phyloP scores from a whole-genome alignment of 2,797 vertebrate genomes.

The Peromyscus aztecus region DNA sequence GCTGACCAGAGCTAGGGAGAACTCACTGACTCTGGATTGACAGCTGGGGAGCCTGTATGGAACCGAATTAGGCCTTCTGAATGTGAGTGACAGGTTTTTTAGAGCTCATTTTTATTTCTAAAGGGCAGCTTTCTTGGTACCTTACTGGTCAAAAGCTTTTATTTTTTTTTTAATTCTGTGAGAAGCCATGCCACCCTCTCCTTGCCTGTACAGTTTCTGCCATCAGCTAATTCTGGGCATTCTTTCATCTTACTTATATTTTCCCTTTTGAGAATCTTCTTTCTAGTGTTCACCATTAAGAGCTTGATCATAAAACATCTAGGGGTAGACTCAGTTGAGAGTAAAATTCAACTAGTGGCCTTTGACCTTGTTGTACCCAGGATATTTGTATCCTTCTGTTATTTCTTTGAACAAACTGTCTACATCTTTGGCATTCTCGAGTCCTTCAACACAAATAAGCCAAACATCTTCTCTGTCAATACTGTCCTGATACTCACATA shows the following conservation, averaged over 20 bases:
- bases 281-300: background rate
- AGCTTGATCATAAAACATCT: background rate
- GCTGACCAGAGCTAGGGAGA: too few species aligned
- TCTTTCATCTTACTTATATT: background rate
- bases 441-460: background rate
- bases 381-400: background rate
- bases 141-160: background rate
- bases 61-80: too few species aligned
- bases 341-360: background rate
- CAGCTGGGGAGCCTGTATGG: too few species aligned
- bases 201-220: background rate
- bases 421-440: background rate
- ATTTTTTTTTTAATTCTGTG: background rate
- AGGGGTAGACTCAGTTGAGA: background rate
- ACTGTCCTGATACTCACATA: background rate
- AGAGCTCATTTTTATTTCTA: background rate
- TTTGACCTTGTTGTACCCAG: background rate
- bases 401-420: background rate
- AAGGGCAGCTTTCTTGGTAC: background rate
- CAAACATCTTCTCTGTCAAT: background rate
- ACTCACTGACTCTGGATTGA: too few species aligned
- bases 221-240: background rate
- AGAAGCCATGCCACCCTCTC: background rate
- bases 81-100: too few species aligned
- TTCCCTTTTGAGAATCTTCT: background rate